These are phyloP conservation scores for Orussus abietinus DNA, from an alignment of 1,140 invertebrate genomes.

Conservation along the genomic window DNA sequence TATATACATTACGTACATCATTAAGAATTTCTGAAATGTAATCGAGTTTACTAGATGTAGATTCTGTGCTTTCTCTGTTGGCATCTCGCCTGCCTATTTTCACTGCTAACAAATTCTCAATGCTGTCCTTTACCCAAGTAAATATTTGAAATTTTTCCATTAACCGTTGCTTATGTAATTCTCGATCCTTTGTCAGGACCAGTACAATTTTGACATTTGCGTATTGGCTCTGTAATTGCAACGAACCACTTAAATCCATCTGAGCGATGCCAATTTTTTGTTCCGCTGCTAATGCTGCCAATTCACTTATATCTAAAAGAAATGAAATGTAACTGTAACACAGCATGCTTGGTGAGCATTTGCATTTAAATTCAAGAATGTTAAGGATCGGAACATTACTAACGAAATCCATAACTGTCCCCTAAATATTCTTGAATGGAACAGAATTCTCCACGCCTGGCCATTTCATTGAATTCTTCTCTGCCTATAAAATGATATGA, in stretches of 20 bases:
- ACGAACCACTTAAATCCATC: conserved; percentile 28
- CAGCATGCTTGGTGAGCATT: no score
- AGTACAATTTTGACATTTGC: conserved; percentile 29
- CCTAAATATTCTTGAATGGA: conserved; percentile 32
- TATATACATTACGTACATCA: conserved; percentile 19
- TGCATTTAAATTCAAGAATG: neutral
- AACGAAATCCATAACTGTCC: conserved; percentile 38
- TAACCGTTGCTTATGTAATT: conserved; percentile 32
- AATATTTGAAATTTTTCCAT: conserved; percentile 31
- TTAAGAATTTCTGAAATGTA: conserved; percentile 23
- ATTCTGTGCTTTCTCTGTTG: conserved; percentile 11
- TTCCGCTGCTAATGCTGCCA: conserved; percentile 21
- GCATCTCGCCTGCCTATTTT: conserved; percentile 16
- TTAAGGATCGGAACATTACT: conserved; percentile 20
- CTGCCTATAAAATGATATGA: conserved; percentile 23
- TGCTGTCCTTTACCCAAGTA: conserved; percentile 27
- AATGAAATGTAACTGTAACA: neutral
- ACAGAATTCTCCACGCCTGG: conserved; percentile 30
- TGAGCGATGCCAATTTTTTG: conserved; percentile 38
- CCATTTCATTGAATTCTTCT: conserved; percentile 29
- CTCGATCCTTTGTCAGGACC: conserved; percentile 23
- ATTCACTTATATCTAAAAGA: conserved; percentile 27
- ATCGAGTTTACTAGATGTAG: conserved; percentile 16
- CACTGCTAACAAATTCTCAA: conserved; percentile 23
- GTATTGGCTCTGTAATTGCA: conserved; percentile 30